Evolutionary conservation across 2,797 vertebrate species (phyloP).

Genomic region (Pempheris klunzingeri): DNA sequence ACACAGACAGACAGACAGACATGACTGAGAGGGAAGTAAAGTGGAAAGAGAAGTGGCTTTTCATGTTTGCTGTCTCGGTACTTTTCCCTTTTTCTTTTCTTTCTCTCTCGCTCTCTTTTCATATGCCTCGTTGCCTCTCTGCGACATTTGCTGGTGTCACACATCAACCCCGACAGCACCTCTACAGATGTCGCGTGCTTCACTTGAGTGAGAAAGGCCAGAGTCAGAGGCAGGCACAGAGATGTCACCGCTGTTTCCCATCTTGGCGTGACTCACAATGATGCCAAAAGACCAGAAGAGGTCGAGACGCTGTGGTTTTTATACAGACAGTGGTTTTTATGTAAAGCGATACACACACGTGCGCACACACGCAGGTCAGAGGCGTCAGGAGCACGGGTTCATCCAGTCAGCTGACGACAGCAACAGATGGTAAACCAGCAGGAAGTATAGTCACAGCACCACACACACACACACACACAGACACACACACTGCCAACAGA

Average conservation of each 20-base stretch:
- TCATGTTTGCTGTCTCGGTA: conserved; percentile 57
- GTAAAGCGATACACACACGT: conserved; percentile 26
- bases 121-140: conserved; percentile 1
- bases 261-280: conserved; percentile 43
- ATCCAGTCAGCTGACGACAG: conserved; percentile 73
- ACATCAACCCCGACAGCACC: conserved; percentile 51
- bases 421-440: conserved; percentile 81
- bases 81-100: conserved; percentile 36
- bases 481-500: conserved; percentile 30
- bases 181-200: conserved; percentile 25
- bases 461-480: conserved; percentile 8
- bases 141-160: conserved; percentile 50
- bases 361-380: conserved; percentile 54
- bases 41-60: conserved; percentile 60
- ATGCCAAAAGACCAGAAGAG: conserved; percentile 24
- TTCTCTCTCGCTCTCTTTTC: conserved; percentile 11
- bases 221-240: conserved; percentile 6
- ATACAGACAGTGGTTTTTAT: conserved; percentile 57
- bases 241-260: conserved; percentile 14
- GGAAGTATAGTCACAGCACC: conserved; percentile 54
- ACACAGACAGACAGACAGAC: conserved; percentile 28
- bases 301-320: conserved; percentile 18
- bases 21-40: conserved; percentile 49
- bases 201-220: conserved; percentile 43
- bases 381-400: conserved; percentile 64